phyloP scores from a whole-genome alignment of 1,140 invertebrate species.

The Scaptomyza hsui region DNA sequence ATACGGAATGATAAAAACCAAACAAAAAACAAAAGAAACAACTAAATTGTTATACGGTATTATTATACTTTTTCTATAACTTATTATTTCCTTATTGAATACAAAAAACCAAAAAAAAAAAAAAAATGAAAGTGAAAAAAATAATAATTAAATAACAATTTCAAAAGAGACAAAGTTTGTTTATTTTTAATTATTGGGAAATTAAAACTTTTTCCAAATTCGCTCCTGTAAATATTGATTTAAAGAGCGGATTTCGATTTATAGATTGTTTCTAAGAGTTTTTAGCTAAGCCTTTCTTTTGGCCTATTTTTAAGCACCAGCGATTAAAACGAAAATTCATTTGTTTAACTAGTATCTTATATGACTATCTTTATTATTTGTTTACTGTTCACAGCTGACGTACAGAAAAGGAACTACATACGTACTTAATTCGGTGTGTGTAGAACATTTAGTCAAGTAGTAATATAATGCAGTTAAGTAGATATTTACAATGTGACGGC shows the following conservation, averaged over 20 bases:
- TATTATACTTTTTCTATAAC: constrained; percentile 84
- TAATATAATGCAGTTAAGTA: constrained; percentile 24
- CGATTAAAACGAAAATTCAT: background rate
- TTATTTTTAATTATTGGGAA: background rate
- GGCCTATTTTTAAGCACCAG: no score
- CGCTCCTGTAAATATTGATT: constrained; percentile 2
- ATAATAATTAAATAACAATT: constrained; percentile 83
- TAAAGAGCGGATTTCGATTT: background rate
- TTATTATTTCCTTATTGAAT: constrained; percentile 83
- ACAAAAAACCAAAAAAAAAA: constrained; percentile 64
- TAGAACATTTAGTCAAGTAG: constrained; percentile 14
- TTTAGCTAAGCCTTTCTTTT: no score
- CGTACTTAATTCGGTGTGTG: background rate
- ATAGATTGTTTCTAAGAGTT: no score
- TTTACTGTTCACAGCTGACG: constrained; percentile 36
- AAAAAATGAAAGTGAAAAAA: constrained; percentile 71
- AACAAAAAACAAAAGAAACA: constrained; percentile 38
- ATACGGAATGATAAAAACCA: constrained; percentile 40
- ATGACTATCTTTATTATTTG: constrained; percentile 31
- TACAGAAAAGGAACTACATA: constrained; percentile 14
- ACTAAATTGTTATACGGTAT: constrained; percentile 84
- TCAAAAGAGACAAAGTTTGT: constrained; percentile 50
- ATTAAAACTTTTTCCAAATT: background rate
- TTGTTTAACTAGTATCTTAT: background rate
- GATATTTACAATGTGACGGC: constrained; percentile 20